A percentile compares a stretch with the other conserved stretches of the same genome.
Evolutionary conservation across 2,888 invertebrate genomes (phyloP).

Genomic region (Drosophila formosana): DNA sequence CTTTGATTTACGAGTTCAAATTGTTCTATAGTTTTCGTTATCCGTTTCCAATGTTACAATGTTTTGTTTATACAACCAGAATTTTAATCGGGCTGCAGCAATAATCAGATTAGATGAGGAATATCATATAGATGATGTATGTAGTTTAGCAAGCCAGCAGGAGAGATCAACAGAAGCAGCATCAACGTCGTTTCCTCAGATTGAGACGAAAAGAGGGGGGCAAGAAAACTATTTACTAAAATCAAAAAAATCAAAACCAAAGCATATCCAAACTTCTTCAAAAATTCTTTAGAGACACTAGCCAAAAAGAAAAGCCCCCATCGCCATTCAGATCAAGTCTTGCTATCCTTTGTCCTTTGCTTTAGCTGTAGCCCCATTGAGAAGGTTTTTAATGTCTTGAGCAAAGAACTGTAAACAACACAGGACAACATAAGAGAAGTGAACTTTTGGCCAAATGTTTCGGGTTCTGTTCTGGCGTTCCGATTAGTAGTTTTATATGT

Average conservation of each 20-base stretch:
- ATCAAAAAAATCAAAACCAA: constrained; percentile 24
- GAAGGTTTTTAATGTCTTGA: not conserved
- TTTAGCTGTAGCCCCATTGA: constrained; percentile 31
- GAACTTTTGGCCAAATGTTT: constrained; percentile 42
- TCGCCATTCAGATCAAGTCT: constrained; percentile 21
- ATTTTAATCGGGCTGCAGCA: constrained; percentile 43
- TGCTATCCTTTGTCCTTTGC: constrained; percentile 29
- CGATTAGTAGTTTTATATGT: constrained; percentile 45
- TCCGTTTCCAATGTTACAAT: constrained; percentile 38
- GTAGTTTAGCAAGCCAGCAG: not conserved
- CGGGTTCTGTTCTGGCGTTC: constrained; percentile 58
- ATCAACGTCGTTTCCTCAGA: constrained; percentile 49
- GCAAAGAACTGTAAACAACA: not conserved
- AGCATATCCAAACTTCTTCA: constrained; percentile 75
- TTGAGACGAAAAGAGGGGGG: not conserved
- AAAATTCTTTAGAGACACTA: constrained; percentile 31
- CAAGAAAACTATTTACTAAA: not conserved
- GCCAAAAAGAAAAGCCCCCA: constrained; percentile 9
- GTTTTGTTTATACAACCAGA: constrained; percentile 21
- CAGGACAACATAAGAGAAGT: constrained; percentile 4
- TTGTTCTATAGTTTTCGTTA: constrained; percentile 47
- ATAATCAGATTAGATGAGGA: not conserved
- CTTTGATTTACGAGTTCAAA: constrained; percentile 45
- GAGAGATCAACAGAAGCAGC: not conserved
- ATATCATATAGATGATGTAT: not conserved